A percentile compares a stretch with the other conserved stretches of the same genome.
Evolutionary conservation across 1,140 invertebrate species (phyloP).

Genomic region (Acromyrmex echinatior): DNA sequence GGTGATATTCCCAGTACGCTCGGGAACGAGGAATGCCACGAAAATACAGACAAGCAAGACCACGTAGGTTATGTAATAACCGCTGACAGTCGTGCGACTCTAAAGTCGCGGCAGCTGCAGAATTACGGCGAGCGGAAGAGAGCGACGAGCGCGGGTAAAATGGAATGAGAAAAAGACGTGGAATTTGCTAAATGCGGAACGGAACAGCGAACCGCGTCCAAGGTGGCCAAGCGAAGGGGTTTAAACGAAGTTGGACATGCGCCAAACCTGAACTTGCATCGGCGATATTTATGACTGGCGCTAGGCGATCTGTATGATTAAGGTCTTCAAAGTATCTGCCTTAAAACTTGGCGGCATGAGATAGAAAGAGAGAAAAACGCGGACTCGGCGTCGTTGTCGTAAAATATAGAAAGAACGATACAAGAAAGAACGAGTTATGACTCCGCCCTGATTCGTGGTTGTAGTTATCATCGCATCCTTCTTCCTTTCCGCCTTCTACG

Average conservation of each 20-base stretch:
- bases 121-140: conserved; percentile 40
- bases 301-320: conserved; percentile 80
- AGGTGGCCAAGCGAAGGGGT: conserved; percentile 74
- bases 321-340: conserved; percentile 75
- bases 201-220: conserved; percentile 69
- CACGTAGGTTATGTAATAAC: conserved; percentile 69
- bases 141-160: conserved; percentile 33
- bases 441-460: conserved; percentile 41
- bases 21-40: conserved; percentile 22
- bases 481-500: not conserved
- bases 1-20: conserved; percentile 18
- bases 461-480: conserved; percentile 13
- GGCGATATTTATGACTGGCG: conserved; percentile 80
- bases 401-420: conserved; percentile 46
- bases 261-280: conserved; percentile 78
- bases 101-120: conserved; percentile 32
- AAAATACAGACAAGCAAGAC: conserved; percentile 53
- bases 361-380: conserved; percentile 16
- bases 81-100: conserved; percentile 46
- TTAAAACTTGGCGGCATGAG: conserved; percentile 23
- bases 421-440: conserved; percentile 43
- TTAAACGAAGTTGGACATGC: conserved; percentile 77
- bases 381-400: conserved; percentile 20
- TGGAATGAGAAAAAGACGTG: conserved; percentile 53
- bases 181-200: conserved; percentile 75